Evolutionary conservation across 2,113 vertebrate genomes (phyloP).

Genomic region (Irena cyanogastra): DNA sequence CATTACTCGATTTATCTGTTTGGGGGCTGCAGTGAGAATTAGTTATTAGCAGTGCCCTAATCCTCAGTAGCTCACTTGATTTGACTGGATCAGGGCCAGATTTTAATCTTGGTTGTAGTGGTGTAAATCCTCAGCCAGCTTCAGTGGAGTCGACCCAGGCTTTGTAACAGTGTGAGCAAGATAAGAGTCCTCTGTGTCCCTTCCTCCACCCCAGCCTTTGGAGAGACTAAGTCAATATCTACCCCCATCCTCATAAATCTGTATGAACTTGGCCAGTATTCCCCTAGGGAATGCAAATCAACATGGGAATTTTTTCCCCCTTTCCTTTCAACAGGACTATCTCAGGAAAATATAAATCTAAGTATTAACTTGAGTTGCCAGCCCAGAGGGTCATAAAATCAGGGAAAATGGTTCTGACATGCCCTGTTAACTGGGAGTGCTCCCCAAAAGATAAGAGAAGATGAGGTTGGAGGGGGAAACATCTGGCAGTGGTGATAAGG

Average conservation of each 20-base stretch:
- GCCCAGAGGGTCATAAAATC: neutral
- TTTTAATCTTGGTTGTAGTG: neutral
- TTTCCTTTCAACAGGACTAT: neutral
- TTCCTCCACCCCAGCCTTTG: neutral
- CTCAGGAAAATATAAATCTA: neutral
- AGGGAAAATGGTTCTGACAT: neutral
- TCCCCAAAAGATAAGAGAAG: neutral
- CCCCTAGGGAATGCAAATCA: slow-evolving; percentile 10
- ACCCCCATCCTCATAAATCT: slow-evolving; percentile 1
- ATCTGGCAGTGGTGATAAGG: neutral
- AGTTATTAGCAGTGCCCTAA: neutral
- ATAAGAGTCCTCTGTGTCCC: neutral
- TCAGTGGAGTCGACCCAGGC: neutral
- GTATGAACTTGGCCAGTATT: neutral
- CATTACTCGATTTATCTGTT: neutral
- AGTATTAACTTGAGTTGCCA: neutral
- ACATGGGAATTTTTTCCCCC: neutral
- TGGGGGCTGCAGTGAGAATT: neutral
- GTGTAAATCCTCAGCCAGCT: neutral
- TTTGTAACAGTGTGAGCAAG: neutral
- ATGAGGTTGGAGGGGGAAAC: neutral
- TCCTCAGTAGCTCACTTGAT: neutral
- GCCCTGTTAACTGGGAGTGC: neutral
- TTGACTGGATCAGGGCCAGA: neutral
- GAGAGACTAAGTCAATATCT: neutral